Evolutionary conservation across 30 jellyfish, hydroid and myxozoan genomes (phyloP), one percentile per base, ranked within the genome.

Genomic region (Turritopsis rubra): DNA sequence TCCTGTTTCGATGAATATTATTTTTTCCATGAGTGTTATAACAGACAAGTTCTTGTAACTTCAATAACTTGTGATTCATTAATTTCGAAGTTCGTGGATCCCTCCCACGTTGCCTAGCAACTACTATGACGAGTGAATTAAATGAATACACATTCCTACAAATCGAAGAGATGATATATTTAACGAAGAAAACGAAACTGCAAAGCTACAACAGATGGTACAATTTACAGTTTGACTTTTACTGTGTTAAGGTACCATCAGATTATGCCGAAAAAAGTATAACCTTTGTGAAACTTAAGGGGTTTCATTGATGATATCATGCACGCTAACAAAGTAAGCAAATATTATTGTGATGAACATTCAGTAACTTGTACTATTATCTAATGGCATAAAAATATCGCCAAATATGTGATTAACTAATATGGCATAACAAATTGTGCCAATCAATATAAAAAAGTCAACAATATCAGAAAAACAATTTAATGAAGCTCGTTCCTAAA

Each of bases 341-440:
- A 41, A 41, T 41, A 41, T 41, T 3, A 41, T 41, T 41, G 60
- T 13, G 60, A 41, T 41, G 13, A 41, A 41, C 60, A 41, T 41
- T 41, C 13, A 41, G 60, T 13, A 41, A 41, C 13, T 3, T 3
- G 9, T 41, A 41, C 60, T 41, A 41, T 13, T n/a, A n/a, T n/a
- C n/a, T n/a, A n/a, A n/a, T 3, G 60, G 60, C 60, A 41, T 41
- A 66, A 66, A 66, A 66, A 66, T 66, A 66, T 66, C 76, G 76
- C 76, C 76, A 66, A n/a, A 3, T n/a, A 7, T n/a, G 17, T 3
- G 30, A 17, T 41, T 41, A 66, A 3, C 7, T 22, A n/a, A 66
- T 17, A 3, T 66, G 76, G 76, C 76, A n/a, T 66, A 66, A 66
- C 28, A 66, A 66, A 66, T 66, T 66, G 7, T 66, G 76, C 76